A percentile compares a stretch with the other conserved stretches of the same genome.
Evolutionary conservation across 1,140 invertebrate genomes (phyloP).

Genomic region (Drosophila kohkoa): DNA sequence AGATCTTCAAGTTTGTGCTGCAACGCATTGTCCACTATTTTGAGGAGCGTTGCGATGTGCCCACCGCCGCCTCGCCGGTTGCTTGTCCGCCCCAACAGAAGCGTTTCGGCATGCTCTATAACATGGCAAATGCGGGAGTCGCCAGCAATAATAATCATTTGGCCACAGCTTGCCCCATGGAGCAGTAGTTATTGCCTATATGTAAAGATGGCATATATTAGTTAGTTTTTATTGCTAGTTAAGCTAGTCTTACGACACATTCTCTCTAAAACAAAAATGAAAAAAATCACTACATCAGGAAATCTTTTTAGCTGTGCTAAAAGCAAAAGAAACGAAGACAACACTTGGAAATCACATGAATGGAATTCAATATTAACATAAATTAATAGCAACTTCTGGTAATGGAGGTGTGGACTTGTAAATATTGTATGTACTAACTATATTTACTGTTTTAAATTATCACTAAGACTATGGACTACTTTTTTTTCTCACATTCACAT

Average conservation of each 20-base stretch:
- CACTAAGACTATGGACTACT: constrained; percentile 9
- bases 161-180: constrained; percentile 74
- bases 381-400: constrained; percentile 7
- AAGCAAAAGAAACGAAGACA: constrained; percentile 29
- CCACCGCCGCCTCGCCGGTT: constrained; percentile 34
- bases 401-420: constrained; percentile 8
- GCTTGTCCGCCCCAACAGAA: constrained; percentile 79
- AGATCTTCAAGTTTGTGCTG: constrained; percentile 79
- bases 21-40: constrained; percentile 79
- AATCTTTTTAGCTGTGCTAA: constrained; percentile 77
- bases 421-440: constrained; percentile 17
- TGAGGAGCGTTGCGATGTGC: constrained; percentile 75
- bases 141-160: constrained; percentile 58
- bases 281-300: constrained; percentile 51
- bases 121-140: constrained; percentile 49
- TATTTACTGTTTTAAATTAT: constrained; percentile 22
- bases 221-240: constrained; percentile 60
- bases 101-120: constrained; percentile 69
- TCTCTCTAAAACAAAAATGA: background rate
- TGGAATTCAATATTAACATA: constrained; percentile 36
- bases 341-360: constrained; percentile 46
- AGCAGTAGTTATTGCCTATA: constrained; percentile 58
- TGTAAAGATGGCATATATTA: constrained; percentile 9
- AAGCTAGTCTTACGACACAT: constrained; percentile 20
- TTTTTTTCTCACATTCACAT: constrained; percentile 5